phyloP scores from a whole-genome alignment of 2,888 invertebrate genomes.

The Sepiola atlantica region DNA sequence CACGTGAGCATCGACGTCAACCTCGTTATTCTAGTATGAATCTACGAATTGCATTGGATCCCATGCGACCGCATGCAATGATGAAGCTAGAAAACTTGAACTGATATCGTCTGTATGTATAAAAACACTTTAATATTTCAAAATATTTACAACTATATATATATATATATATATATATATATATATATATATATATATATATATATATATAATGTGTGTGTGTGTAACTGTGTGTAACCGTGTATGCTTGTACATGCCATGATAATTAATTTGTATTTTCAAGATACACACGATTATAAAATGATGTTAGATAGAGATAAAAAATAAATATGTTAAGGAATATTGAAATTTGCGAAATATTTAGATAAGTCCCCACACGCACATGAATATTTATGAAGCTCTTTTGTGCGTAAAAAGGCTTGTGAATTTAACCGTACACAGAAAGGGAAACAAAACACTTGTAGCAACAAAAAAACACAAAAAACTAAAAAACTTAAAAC shows the following conservation, averaged over 20 bases:
- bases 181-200: background rate
- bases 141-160: no score
- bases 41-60: no score
- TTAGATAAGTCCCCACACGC: background rate
- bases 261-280: background rate
- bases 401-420: background rate
- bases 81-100: no score
- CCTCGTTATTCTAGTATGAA: no score
- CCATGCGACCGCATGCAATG: no score
- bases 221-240: background rate
- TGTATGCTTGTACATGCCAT: background rate
- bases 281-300: background rate
- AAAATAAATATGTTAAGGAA: background rate
- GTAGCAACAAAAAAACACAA: background rate
- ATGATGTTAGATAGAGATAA: background rate
- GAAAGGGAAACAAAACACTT: background rate
- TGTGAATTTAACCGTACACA: background rate
- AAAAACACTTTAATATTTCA: no score
- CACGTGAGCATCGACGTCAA: no score
- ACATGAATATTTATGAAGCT: background rate
- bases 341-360: background rate
- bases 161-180: background rate
- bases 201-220: background rate
- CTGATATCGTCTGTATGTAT: no score
- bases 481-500: no score